Evolutionary conservation across 2,888 invertebrate genomes (phyloP), one percentile per base, ranked within the genome.

Genomic region (Psococerastis gibbosa): DNA sequence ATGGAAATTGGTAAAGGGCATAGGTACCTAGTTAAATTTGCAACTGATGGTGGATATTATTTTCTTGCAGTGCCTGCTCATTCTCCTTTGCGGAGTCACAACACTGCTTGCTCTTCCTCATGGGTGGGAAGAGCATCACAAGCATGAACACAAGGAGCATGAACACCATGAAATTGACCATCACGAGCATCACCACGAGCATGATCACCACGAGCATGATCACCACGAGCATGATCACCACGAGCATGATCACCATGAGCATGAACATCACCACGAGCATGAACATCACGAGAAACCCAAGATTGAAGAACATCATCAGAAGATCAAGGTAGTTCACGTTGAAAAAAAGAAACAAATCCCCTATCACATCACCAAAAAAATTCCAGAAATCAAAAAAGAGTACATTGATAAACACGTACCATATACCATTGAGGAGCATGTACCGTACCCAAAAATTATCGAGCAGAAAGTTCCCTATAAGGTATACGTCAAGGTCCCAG

Each of bases 261-360:
- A 27, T 11, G 27, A 27, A 11, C 6, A 11, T 11, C 11, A 9
- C 27, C 6, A 11, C 27, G 11, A 11, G 6, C 27, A 27, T 27
- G 27, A 11, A 27, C 46, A 44, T 32, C 47, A 46, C 8, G 49
- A 48, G 6, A 17, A 43, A 8, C 47, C 32, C 11, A 44, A 45
- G n/a, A 43, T 34, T 35, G 54, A 45, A 50, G 53, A 47, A 22
- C 57, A 57, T 47, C 59, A 57, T 33, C 54, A 57, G 27, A 27
- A 27, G 27, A 27, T 27, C 46, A 47, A 49, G 45, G 47, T 38
- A 43, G 38, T 41, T 45, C 44, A 47, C 31, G 35, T 43, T 41
- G 43, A 43, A 20, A 43, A 43, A 22, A 35, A 34, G 22, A 35
- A 38, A 6, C 34, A 33, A 8, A 33, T 43, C 3, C 35, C 35